These are phyloP conservation scores for Pyralis farinalis DNA, from an alignment of 2,888 invertebrate genomes.

Conservation along the genomic window DNA sequence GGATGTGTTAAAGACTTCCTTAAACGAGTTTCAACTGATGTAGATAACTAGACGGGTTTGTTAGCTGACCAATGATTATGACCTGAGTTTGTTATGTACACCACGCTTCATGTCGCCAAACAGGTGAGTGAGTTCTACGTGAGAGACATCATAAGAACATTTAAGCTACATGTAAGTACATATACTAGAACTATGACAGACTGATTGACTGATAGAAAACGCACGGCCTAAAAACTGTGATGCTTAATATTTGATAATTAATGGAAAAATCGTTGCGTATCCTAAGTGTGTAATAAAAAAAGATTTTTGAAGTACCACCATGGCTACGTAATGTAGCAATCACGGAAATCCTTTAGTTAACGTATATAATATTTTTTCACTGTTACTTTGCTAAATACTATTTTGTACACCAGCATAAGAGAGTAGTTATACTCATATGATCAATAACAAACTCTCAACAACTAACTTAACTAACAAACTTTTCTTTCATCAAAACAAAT, in stretches of 20 bases:
- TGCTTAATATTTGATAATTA: too few relatives aligned
- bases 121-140: conserved; percentile 4
- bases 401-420: background rate
- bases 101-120: conserved; percentile 6
- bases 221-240: too few relatives aligned
- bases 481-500: conserved; percentile 21
- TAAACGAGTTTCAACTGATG: background rate
- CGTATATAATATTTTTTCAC: too few relatives aligned
- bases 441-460: conserved; percentile 4
- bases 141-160: conserved; percentile 4
- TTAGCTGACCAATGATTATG: conserved; percentile 2
- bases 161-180: background rate
- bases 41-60: conserved; percentile 7
- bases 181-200: too few relatives aligned
- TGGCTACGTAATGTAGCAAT: too few relatives aligned
- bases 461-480: too few relatives aligned
- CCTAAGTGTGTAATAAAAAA: too few relatives aligned
- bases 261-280: too few relatives aligned
- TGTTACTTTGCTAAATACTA: background rate
- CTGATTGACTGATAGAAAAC: too few relatives aligned
- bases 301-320: too few relatives aligned
- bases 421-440: background rate
- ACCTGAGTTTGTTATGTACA: conserved; percentile 3
- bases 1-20: conserved; percentile 9
- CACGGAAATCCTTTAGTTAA: too few relatives aligned